Conservation (phyloP, 2,888 invertebrate genomes). For the Bellardia bayeri region DNA sequence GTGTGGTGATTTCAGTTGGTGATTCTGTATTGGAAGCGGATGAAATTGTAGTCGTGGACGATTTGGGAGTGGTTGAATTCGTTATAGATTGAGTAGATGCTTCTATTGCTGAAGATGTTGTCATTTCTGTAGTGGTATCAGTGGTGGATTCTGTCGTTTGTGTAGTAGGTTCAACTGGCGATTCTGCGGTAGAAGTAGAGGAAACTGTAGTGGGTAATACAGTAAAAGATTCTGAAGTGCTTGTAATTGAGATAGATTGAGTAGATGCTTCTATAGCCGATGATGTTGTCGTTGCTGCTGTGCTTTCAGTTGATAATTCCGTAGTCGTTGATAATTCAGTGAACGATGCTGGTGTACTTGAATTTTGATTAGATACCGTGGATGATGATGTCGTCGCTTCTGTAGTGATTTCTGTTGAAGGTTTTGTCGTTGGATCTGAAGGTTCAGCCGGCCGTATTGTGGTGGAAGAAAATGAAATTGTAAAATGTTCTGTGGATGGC, state of each 20-base stretch:
- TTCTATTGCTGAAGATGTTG: conserved; percentile 20
- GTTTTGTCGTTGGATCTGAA: background rate
- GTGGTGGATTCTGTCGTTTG: background rate
- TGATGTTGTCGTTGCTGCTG: no score
- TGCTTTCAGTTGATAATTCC: background rate
- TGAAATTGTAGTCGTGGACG: no score
- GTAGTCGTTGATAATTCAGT: background rate
- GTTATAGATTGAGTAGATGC: background rate
- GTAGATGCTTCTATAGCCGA: background rate
- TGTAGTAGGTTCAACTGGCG: background rate
- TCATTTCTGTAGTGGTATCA: background rate
- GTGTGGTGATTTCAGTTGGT: background rate
- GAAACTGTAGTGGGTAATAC: background rate
- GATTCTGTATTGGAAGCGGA: background rate
- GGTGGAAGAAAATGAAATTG: background rate
- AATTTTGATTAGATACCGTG: background rate
- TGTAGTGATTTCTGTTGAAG: background rate
- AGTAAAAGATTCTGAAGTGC: no score
- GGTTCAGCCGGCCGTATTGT: background rate
- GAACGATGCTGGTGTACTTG: background rate
- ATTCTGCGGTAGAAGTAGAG: no score
- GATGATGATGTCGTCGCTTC: background rate
- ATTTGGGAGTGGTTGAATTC: no score
- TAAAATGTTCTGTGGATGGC: background rate
- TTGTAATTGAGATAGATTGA: background rate